Percentiles rank a stretch among this genome's conserved stretches.
These are phyloP conservation scores for Brenthis daphne DNA, from an alignment of 2,888 invertebrate genomes.

Conservation along the genomic window DNA sequence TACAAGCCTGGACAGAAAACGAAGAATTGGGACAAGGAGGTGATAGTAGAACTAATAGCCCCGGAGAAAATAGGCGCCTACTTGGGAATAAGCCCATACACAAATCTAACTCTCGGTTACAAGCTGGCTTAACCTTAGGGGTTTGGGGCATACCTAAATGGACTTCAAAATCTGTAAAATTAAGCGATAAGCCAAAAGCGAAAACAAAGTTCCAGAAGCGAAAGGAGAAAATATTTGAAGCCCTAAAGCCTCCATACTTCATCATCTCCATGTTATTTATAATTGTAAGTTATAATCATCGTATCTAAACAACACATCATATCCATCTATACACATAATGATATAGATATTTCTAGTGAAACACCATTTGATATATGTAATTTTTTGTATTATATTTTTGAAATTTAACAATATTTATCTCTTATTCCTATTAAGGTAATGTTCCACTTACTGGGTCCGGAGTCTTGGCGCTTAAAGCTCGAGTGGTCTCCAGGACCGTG, in stretches of 20 bases:
- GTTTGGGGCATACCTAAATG: conserved; percentile 48
- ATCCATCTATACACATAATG: background rate
- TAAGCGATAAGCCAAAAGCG: conserved; percentile 36
- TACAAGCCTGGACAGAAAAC: conserved; percentile 64
- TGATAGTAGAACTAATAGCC: conserved; percentile 51
- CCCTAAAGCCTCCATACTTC: conserved; percentile 68
- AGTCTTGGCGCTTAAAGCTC: conserved; percentile 49
- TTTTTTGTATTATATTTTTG: background rate
- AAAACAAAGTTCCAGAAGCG: conserved; percentile 64
- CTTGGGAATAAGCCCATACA: conserved; percentile 45
- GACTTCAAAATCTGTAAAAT: conserved; percentile 41
- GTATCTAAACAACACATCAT: no score
- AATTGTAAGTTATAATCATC: conserved; percentile 58
- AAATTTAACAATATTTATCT: background rate
- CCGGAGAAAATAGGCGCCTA: conserved; percentile 61
- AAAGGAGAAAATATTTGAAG: conserved; percentile 60
- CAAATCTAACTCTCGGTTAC: conserved; percentile 50
- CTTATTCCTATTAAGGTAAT: conserved; percentile 48
- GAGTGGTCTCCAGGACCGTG: conserved; percentile 72
- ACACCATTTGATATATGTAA: no score
- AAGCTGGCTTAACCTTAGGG: conserved; percentile 62
- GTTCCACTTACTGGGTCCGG: conserved; percentile 54
- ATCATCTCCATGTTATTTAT: conserved; percentile 65
- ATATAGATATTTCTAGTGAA: background rate
- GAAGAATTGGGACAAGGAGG: conserved; percentile 49